Evolutionary conservation across 2,113 vertebrate genomes (phyloP).

Genomic region (Atractosteus spatula): DNA sequence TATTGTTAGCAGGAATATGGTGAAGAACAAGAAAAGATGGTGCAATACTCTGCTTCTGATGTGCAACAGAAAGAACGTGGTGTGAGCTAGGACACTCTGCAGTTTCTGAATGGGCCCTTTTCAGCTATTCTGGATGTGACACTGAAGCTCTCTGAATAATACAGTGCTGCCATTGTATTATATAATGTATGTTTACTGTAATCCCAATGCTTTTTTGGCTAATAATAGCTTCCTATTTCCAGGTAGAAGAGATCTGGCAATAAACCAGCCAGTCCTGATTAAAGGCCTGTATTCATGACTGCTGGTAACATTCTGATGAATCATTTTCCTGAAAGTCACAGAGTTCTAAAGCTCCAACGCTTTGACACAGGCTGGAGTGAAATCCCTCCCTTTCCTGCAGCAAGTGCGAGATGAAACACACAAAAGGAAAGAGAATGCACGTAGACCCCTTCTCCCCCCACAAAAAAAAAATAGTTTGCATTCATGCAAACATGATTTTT

Average conservation of each 20-base stretch:
- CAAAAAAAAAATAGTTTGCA: too few relatives aligned
- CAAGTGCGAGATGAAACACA: neutral
- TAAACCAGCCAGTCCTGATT: neutral
- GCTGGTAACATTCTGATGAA: constrained; percentile 1
- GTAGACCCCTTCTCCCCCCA: too few relatives aligned
- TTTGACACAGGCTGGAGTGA: neutral
- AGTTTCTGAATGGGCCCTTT: constrained; percentile 71
- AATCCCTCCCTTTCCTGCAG: neutral
- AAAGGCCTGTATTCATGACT: constrained; percentile 1
- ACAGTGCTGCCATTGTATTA: constrained; percentile 74
- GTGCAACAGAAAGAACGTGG: neutral
- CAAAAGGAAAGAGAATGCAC: neutral
- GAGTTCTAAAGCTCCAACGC: neutral
- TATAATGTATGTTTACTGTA: constrained; percentile 39
- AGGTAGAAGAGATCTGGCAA: constrained; percentile 51
- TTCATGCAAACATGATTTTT: too few relatives aligned
- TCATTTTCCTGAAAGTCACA: constrained; percentile 1
- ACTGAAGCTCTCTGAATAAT: constrained; percentile 74
- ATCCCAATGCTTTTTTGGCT: constrained; percentile 64
- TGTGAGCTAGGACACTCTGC: constrained; percentile 38
- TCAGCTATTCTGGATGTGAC: constrained; percentile 67
- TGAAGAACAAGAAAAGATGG: neutral
- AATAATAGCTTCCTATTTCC: constrained; percentile 74
- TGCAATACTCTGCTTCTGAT: neutral
- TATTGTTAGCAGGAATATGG: neutral